Evolutionary conservation across 2,113 vertebrate species (phyloP).

Genomic region (Xiphorhynchus elegans): DNA sequence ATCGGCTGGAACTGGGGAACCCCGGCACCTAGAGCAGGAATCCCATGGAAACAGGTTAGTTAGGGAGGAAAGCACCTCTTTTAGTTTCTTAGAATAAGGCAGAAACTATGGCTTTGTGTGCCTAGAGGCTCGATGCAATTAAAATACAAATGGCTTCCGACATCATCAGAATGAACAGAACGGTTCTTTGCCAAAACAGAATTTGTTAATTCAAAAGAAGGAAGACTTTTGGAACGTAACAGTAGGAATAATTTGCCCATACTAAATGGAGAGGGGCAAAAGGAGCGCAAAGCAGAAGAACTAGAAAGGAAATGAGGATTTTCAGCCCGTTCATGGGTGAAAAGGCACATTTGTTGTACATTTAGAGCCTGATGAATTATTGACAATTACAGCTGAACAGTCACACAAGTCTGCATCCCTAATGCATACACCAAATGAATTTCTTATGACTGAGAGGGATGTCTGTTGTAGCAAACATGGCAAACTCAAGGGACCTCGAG

Average conservation of each 20-base stretch:
- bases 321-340: constrained; percentile 19
- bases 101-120: neutral
- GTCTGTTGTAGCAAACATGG: neutral
- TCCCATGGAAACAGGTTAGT: neutral
- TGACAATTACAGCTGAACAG: constrained; percentile 52
- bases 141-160: neutral
- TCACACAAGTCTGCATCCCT: neutral
- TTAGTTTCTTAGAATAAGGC: neutral
- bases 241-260: neutral
- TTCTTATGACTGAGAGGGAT: constrained; percentile 21
- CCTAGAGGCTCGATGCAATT: neutral
- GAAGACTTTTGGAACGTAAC: neutral
- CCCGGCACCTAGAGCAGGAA: constrained; percentile 82
- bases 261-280: neutral
- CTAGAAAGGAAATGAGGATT: neutral
- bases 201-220: neutral
- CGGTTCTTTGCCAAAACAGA: neutral
- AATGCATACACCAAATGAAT: neutral
- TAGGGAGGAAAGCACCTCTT: neutral
- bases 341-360: constrained; percentile 61
- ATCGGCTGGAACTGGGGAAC: constrained; percentile 98
- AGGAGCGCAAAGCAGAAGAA: neutral
- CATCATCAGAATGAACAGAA: accelerated
- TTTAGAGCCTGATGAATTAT: constrained; percentile 69
- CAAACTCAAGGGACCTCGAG: neutral